These are phyloP conservation scores for Epirrhoe tristata DNA, from an alignment of 2,888 invertebrate species.

Conservation along the genomic window DNA sequence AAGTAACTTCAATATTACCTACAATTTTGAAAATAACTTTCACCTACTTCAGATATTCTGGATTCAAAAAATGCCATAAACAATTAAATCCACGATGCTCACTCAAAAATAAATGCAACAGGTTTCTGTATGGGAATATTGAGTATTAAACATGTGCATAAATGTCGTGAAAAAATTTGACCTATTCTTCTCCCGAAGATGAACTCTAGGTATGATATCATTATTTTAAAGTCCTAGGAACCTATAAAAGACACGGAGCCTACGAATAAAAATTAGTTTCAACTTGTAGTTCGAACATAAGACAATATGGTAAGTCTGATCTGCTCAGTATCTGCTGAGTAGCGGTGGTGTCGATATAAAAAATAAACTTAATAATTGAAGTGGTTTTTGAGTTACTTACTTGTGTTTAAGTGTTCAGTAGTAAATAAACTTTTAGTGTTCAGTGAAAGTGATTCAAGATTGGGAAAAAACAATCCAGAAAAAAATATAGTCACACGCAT, in stretches of 20 bases:
- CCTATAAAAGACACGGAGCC: slow-evolving; percentile 51
- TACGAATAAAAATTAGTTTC: slow-evolving; percentile 47
- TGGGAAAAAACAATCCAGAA: not conserved
- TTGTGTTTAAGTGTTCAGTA: not conserved
- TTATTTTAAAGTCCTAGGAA: slow-evolving; percentile 41
- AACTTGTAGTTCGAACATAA: slow-evolving; percentile 47
- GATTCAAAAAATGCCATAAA: not conserved
- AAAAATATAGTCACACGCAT: too few species aligned
- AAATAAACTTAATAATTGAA: not conserved
- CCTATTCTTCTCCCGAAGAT: slow-evolving; percentile 47
- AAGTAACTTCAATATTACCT: too few species aligned
- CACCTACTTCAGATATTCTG: too few species aligned
- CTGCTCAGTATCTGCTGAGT: not conserved
- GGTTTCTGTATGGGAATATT: slow-evolving; percentile 27
- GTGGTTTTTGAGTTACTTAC: not conserved
- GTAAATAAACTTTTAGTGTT: not conserved
- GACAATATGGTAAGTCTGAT: slow-evolving; percentile 58
- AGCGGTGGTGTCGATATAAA: not conserved
- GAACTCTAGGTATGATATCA: slow-evolving; percentile 45
- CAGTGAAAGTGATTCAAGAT: not conserved
- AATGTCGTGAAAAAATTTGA: slow-evolving; percentile 55
- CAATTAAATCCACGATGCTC: not conserved
- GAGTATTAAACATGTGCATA: slow-evolving; percentile 38
- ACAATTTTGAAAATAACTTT: too few species aligned
- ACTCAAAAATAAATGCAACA: not conserved